phyloP scores from a whole-genome alignment of 2,888 invertebrate genomes.

The Junonia oenone region DNA sequence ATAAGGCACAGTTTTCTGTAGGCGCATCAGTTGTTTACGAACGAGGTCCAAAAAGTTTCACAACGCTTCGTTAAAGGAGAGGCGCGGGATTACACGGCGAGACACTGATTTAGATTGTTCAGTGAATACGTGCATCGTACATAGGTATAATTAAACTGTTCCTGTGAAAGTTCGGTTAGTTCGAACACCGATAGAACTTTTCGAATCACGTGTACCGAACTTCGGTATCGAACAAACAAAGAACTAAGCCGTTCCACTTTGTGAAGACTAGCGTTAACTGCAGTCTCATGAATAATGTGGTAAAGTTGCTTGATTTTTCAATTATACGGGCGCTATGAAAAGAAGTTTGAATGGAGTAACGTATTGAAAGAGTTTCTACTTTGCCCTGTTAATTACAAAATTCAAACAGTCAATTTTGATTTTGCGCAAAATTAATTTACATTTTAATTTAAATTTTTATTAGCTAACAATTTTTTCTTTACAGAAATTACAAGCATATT shows the following conservation, averaged over 20 bases:
- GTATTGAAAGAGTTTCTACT: not conserved
- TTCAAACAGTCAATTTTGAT: not conserved
- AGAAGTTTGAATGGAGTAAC: not conserved
- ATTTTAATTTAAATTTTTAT: too few species aligned
- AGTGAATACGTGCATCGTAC: slow-evolving; percentile 33
- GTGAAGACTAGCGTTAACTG: slow-evolving; percentile 20
- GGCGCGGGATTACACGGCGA: slow-evolving; percentile 55
- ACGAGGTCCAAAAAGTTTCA: slow-evolving; percentile 60
- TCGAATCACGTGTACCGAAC: slow-evolving; percentile 21
- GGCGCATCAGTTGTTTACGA: slow-evolving; percentile 47
- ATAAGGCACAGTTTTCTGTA: too few species aligned
- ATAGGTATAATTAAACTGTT: slow-evolving; percentile 28
- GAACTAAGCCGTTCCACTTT: slow-evolving; percentile 24
- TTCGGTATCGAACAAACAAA: slow-evolving; percentile 25
- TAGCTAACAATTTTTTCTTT: too few species aligned
- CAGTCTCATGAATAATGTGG: slow-evolving; percentile 19
- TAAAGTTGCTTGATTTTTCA: slow-evolving; percentile 12
- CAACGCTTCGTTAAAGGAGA: slow-evolving; percentile 64
- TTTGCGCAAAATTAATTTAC: too few species aligned
- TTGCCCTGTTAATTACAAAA: not conserved
- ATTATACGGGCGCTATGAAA: slow-evolving; percentile 3
- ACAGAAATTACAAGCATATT: too few species aligned
- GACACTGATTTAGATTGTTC: slow-evolving; percentile 49
- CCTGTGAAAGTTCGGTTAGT: slow-evolving; percentile 17
- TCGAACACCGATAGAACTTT: slow-evolving; percentile 25